phyloP scores from a whole-genome alignment of 2,888 invertebrate genomes.

The Diadegma fenestrale region DNA sequence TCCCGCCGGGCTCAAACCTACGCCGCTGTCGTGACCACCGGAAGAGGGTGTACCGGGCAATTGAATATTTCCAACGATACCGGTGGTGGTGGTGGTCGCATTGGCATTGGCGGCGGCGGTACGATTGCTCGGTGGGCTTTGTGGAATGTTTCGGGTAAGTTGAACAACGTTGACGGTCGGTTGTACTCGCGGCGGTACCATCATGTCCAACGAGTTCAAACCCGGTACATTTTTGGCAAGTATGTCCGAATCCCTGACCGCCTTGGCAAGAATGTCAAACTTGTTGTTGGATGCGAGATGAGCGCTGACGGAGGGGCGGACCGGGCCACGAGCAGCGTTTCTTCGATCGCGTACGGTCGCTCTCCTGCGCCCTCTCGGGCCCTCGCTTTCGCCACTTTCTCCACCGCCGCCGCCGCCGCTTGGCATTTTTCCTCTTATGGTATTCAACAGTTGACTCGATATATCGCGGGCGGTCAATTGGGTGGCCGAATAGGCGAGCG shows the following conservation, averaged over 20 bases:
- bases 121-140: constrained; percentile 75
- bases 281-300: constrained; percentile 76
- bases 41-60: constrained; percentile 83
- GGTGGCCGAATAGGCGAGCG: background rate
- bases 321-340: background rate
- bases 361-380: background rate
- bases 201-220: constrained; percentile 87
- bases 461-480: constrained; percentile 79
- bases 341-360: background rate
- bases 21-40: constrained; percentile 83
- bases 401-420: constrained; percentile 70
- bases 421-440: constrained; percentile 79
- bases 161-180: constrained; percentile 88
- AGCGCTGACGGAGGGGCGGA: background rate
- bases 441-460: constrained; percentile 80
- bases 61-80: constrained; percentile 79
- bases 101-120: too few species aligned
- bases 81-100: too few species aligned
- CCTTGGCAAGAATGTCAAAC: constrained; percentile 79
- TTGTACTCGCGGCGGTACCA: constrained; percentile 86
- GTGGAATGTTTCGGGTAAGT: constrained; percentile 84
- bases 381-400: background rate
- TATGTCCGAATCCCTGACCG: constrained; percentile 82
- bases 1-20: constrained; percentile 83
- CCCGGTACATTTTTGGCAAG: constrained; percentile 87